Conservation (phyloP, 2,113 vertebrate genomes). For the Smithornis capensis region DNA sequence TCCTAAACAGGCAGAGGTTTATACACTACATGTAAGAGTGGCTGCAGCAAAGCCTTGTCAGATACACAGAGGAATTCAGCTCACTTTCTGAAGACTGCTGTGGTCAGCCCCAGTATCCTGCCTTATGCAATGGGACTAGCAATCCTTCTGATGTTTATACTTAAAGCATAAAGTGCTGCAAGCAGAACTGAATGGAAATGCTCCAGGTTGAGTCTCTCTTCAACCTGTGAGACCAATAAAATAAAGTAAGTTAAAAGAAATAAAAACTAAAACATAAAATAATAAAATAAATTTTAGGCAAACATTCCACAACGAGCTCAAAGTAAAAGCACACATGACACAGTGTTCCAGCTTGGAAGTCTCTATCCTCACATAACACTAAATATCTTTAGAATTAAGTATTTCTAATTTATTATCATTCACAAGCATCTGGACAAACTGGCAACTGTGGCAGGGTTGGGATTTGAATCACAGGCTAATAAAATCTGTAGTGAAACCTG, state of each 20-base stretch:
- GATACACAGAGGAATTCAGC: neutral
- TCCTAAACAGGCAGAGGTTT: neutral
- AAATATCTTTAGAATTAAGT: neutral
- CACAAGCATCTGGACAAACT: constrained; percentile 37
- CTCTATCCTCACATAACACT: neutral
- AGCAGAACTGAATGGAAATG: neutral
- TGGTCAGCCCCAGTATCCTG: neutral
- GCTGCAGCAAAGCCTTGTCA: neutral
- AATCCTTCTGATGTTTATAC: neutral
- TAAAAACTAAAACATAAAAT: neutral
- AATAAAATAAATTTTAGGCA: neutral
- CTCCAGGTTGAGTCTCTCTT: neutral
- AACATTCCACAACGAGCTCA: neutral
- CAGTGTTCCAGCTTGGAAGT: neutral
- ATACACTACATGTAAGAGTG: neutral
- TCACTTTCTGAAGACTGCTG: neutral
- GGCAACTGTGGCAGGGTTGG: neutral
- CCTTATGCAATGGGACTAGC: neutral
- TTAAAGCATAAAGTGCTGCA: neutral
- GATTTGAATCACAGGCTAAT: neutral
- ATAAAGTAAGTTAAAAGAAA: neutral
- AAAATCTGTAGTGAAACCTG: neutral
- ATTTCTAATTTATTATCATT: constrained; percentile 15
- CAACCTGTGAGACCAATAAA: neutral
- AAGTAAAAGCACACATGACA: neutral